phyloP scores from a whole-genome alignment of 2,888 invertebrate genomes.

The Eristalis arbustorum region DNA sequence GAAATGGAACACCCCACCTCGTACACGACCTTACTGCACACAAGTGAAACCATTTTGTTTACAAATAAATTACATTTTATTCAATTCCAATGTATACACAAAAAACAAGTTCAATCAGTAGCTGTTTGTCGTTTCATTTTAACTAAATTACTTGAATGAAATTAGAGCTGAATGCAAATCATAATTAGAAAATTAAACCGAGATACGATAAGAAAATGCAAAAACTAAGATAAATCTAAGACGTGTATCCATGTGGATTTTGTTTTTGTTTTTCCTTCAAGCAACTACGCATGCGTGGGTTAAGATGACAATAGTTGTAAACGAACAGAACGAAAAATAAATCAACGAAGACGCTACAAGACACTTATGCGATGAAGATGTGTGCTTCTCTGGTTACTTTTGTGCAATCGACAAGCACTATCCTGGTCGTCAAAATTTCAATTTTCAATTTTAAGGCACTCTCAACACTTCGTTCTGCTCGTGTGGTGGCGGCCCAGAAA shows the following conservation, averaged over 20 bases:
- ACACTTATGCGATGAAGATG: not conserved
- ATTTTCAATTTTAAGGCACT: constrained; percentile 44
- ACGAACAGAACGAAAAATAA: not conserved
- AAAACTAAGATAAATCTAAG: not conserved
- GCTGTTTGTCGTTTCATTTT: constrained; percentile 17
- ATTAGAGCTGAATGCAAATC: not conserved
- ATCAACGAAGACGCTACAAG: not conserved
- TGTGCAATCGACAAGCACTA: constrained; percentile 1
- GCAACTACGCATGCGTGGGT: not conserved
- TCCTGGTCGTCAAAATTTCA: constrained; percentile 6
- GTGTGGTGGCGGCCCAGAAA: not conserved
- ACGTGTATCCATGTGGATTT: not conserved
- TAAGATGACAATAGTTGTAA: not conserved
- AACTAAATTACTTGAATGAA: constrained; percentile 2
- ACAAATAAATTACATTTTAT: constrained; percentile 67
- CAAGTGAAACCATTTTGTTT: not conserved
- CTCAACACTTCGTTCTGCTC: not conserved
- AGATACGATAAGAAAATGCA: not conserved
- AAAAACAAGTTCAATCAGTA: constrained; percentile 25
- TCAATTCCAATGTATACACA: constrained; percentile 54
- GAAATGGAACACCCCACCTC: no score
- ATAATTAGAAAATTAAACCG: not conserved
- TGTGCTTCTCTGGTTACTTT: not conserved
- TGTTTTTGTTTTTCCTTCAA: not conserved
- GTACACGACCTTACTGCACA: no score